These are phyloP conservation scores for Orussus abietinus DNA, from an alignment of 1,140 invertebrate genomes.

Conservation along the genomic window DNA sequence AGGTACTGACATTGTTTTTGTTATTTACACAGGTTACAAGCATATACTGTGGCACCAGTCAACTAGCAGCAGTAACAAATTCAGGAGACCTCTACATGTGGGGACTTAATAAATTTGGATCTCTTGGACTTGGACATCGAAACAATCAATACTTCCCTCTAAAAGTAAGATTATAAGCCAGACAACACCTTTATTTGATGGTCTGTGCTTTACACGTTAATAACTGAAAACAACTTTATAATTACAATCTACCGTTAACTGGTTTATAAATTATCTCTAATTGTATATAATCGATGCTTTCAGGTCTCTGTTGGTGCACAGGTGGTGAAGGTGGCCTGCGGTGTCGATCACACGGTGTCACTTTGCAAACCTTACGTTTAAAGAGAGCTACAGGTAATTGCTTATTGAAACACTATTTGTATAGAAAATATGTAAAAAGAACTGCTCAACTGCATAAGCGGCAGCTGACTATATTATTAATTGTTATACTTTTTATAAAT, in stretches of 20 bases:
- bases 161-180: conserved; percentile 62
- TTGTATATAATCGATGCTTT: no score
- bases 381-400: conserved; percentile 14
- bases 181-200: no score
- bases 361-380: conserved; percentile 71
- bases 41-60: conserved; percentile 70
- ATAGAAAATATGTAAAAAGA: conserved; percentile 6
- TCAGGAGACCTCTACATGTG: conserved; percentile 82
- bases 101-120: conserved; percentile 81
- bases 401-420: conserved; percentile 8
- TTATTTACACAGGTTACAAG: conserved; percentile 42
- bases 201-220: neutral
- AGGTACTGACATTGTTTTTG: neutral
- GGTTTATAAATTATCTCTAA: no score
- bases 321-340: conserved; percentile 70
- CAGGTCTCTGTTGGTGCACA: conserved; percentile 70
- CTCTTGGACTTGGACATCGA: conserved; percentile 73
- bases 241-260: no score
- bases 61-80: conserved; percentile 77
- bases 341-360: conserved; percentile 80
- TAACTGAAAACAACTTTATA: conserved; percentile 1
- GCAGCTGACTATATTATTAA: no score
- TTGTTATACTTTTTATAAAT: no score
- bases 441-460: no score
- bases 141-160: conserved; percentile 87